Base-by-base conservation (phyloP, 2,888 invertebrate species). In the Drosophila anceps region DNA sequence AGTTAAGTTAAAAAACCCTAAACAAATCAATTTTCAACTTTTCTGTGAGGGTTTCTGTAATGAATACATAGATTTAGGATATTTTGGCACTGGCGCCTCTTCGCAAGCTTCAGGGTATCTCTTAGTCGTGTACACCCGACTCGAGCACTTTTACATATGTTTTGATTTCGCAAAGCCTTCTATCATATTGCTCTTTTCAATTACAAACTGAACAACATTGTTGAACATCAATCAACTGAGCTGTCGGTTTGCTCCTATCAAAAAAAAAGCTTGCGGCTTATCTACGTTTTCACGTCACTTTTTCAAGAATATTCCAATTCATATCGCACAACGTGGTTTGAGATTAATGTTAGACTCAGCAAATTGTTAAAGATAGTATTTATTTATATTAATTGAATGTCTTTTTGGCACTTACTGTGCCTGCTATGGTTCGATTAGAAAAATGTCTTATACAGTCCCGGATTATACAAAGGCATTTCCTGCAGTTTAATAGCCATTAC, bases 401-500 rank as follows among this genome's bases (percentile, higher is more conserved):
- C 1, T 37, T 39, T 8, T 39, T 39, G n/a, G n/a, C n/a, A 39
- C 4, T 50, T 20, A 13, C 33, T 7, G 20, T 37, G 15, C 10
- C 48, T 9, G 15, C 9, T 20, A 20, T 4, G 33, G 9, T 35
- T 1, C 4, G 0, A 54, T 29, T 39, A 64, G 18, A 64, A 64
- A 27, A 64, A 64, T 15, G 64, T 64, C 60, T 64, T 64, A 18
- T 64, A 64, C 0, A 64, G 20, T n/a, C 64, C 64, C 39, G 64
- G 64, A 18, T 33, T 64, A 27, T 64, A 64, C 6, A 27, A 13
- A 12, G 64, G 64, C 64, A 64, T 64, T 33, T 59, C 64, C 39
- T 43, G 61, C 24, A 65, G 12, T 12, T 43, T 48, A 4, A 57
- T 43, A 9, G 29, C 35, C 60, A 37, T 67, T 1, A 62, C 44